phyloP scores from a whole-genome alignment of 2,797 vertebrate species.

The Microchirus variegatus region DNA sequence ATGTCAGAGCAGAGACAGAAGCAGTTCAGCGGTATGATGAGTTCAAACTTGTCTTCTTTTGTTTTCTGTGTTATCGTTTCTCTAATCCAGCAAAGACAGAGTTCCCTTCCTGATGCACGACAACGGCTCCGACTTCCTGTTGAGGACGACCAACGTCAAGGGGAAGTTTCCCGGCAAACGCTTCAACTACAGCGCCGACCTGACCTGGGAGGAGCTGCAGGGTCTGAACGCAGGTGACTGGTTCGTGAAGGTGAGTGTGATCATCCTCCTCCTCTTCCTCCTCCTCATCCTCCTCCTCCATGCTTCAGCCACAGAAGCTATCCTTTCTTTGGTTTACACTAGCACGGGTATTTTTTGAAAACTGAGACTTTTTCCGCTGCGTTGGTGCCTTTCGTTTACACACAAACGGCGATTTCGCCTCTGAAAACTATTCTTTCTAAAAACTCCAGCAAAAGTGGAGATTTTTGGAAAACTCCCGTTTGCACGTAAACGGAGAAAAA shows the following conservation, averaged over 20 bases:
- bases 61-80: neutral
- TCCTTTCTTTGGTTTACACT: too few relatives aligned
- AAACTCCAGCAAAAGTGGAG: too few relatives aligned
- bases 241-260: constrained; percentile 94
- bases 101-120: constrained; percentile 95
- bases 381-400: too few relatives aligned
- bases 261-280: too few relatives aligned
- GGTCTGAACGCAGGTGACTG: constrained; percentile 90
- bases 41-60: neutral
- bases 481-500: too few relatives aligned
- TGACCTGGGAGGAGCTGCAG: constrained; percentile 84
- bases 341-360: too few relatives aligned
- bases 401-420: too few relatives aligned
- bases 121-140: constrained; percentile 67
- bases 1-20: too few relatives aligned
- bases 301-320: neutral
- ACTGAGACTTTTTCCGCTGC: too few relatives aligned
- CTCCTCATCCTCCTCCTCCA: too few relatives aligned
- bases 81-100: constrained; percentile 80
- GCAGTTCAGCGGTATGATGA: neutral
- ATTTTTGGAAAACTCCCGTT: too few relatives aligned
- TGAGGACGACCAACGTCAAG: constrained; percentile 87
- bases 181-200: constrained; percentile 60
- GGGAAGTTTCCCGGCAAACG: constrained; percentile 70
- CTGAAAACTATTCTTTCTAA: too few relatives aligned